These are phyloP conservation scores for Muraenolepis orangiensis DNA, from an alignment of 2,797 vertebrate species.

Conservation along the genomic window DNA sequence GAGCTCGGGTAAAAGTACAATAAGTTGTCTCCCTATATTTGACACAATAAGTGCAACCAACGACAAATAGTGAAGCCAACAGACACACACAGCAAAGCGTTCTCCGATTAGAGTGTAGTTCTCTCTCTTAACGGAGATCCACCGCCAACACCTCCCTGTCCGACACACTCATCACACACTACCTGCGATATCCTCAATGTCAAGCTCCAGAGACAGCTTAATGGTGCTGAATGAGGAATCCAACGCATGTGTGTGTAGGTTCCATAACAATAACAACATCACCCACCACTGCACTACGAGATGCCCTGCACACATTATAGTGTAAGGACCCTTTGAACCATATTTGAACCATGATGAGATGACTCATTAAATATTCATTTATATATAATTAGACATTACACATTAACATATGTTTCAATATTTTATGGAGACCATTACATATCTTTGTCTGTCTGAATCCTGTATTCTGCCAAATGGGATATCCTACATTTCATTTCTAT, in stretches of 20 bases:
- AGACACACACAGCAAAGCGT: too few relatives aligned
- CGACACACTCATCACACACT: neutral
- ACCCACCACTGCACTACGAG: neutral
- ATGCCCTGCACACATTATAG: neutral
- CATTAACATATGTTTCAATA: neutral
- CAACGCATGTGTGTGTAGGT: neutral
- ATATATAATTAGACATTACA: neutral
- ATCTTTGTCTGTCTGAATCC: neutral
- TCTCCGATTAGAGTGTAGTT: too few relatives aligned
- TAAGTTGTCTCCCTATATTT: too few relatives aligned
- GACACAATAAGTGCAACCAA: too few relatives aligned
- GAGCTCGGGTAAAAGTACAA: too few relatives aligned
- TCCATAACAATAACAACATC: neutral
- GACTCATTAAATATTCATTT: neutral
- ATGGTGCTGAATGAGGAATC: neutral
- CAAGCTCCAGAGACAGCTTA: neutral
- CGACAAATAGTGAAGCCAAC: too few relatives aligned
- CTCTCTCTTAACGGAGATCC: neutral
- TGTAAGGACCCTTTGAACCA: neutral
- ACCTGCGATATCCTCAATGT: neutral
- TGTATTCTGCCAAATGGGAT: neutral
- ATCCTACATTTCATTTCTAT: too few relatives aligned
- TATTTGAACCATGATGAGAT: neutral
- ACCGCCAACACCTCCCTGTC: neutral
- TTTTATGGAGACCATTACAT: neutral